These are phyloP conservation scores for Paraescarpia echinospica DNA, from an alignment of 1,140 invertebrate genomes.

Conservation along the genomic window DNA sequence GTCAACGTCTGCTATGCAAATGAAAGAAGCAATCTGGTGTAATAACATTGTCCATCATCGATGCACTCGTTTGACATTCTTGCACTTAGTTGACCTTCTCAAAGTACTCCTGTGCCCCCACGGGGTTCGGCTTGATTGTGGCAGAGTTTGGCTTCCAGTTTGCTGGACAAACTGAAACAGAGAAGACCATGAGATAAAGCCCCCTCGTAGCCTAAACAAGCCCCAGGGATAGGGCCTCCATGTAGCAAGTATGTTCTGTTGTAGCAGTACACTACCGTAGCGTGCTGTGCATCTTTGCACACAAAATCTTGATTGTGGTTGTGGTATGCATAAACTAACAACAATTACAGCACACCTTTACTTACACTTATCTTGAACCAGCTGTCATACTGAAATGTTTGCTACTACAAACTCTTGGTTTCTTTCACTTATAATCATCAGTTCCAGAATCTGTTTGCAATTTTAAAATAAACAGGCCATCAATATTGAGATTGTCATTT, in stretches of 20 bases:
- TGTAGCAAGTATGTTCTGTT: background rate
- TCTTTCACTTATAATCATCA: too few species aligned
- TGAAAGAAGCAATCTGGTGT: background rate
- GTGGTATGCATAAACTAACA: background rate
- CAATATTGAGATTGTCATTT: background rate
- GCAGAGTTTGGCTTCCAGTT: slow-evolving; percentile 55
- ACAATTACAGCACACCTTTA: background rate
- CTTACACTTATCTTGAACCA: background rate
- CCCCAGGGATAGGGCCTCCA: slow-evolving; percentile 28
- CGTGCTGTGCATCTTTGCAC: background rate
- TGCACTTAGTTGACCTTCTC: slow-evolving; percentile 47
- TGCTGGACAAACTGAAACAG: slow-evolving; percentile 57
- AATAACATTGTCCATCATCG: background rate
- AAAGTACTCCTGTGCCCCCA: slow-evolving; percentile 56
- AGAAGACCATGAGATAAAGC: slow-evolving; percentile 33
- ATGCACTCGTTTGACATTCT: background rate
- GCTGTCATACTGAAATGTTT: too few species aligned
- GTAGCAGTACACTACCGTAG: background rate
- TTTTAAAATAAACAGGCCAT: too few species aligned
- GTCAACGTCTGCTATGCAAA: background rate
- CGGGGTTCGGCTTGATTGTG: slow-evolving; percentile 57
- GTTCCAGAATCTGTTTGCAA: too few species aligned
- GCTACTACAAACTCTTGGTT: too few species aligned
- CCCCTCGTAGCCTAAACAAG: slow-evolving; percentile 24
- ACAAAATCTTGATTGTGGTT: background rate